These are phyloP conservation scores for Platycheirus albimanus DNA, from an alignment of 2,888 invertebrate genomes.

Conservation along the genomic window DNA sequence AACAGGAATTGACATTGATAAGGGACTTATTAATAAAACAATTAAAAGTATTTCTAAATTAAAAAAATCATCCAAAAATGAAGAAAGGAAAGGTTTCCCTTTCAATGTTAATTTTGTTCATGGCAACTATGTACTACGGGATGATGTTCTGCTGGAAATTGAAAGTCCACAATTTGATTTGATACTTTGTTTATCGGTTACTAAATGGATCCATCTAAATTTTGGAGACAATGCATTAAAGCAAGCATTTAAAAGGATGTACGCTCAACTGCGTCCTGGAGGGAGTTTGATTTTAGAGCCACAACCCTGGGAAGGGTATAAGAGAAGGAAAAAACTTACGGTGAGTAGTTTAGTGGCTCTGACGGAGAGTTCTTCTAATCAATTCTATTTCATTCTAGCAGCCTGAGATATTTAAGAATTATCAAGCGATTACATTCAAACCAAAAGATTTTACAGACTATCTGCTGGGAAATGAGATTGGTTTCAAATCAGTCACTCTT, in stretches of 20 bases:
- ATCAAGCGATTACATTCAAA: constrained; percentile 85
- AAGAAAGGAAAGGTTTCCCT: constrained; percentile 85
- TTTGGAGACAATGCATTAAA: constrained; percentile 93
- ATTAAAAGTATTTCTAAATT: constrained; percentile 71
- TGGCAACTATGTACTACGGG: constrained; percentile 92
- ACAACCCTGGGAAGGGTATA: constrained; percentile 92
- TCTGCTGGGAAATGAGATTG: constrained; percentile 86
- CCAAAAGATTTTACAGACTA: constrained; percentile 89
- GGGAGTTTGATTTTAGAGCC: constrained; percentile 92
- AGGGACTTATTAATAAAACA: constrained; percentile 85
- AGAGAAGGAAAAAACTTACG: constrained; percentile 87
- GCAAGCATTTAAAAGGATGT: constrained; percentile 91
- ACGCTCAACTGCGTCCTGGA: constrained; percentile 88
- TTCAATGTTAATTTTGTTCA: constrained; percentile 89
- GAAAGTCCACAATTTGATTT: constrained; percentile 91
- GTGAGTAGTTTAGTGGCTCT: too few relatives aligned
- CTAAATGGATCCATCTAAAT: constrained; percentile 96
- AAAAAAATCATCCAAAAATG: constrained; percentile 60
- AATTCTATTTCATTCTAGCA: constrained; percentile 54
- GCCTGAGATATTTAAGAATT: constrained; percentile 83
- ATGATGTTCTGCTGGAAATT: constrained; percentile 88
- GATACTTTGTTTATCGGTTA: constrained; percentile 92
- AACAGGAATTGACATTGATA: constrained; percentile 93
- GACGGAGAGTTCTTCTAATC: neutral
- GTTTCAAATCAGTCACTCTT: constrained; percentile 86